phyloP scores from a whole-genome alignment of 2,797 vertebrate genomes.

The Pangasius sanitwongsei region DNA sequence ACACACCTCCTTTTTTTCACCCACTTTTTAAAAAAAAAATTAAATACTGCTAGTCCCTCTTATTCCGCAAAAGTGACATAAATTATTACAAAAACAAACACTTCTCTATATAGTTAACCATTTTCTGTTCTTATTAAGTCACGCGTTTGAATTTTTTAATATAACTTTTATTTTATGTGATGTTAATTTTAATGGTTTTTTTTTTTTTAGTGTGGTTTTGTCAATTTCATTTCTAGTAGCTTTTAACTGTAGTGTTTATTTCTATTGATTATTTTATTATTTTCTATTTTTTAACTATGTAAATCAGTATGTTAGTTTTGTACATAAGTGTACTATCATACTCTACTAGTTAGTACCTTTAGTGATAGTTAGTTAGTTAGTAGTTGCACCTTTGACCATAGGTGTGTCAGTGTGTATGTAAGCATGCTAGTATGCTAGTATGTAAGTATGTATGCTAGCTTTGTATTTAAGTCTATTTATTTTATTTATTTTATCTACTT shows the following conservation, averaged over 20 bases:
- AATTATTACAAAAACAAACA: too few species aligned
- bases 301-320: background rate
- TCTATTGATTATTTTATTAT: too few species aligned
- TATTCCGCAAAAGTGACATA: background rate
- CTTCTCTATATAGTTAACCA: too few species aligned
- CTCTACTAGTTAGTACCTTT: background rate
- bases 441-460: background rate
- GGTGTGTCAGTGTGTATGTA: too few species aligned
- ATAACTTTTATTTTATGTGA: background rate
- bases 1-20: background rate
- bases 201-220: too few species aligned
- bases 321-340: background rate
- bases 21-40: too few species aligned
- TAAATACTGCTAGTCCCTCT: background rate
- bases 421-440: background rate
- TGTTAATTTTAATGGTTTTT: background rate
- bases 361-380: background rate
- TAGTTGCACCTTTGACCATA: background rate
- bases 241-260: too few species aligned
- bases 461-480: too few species aligned
- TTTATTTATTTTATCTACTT: too few species aligned
- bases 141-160: too few species aligned
- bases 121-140: too few species aligned
- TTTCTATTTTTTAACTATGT: too few species aligned
- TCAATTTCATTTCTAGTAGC: background rate